Evolutionary conservation across 1,140 invertebrate species (phyloP), one percentile per base, ranked within the genome.

Genomic region (Lucilia cuprina): DNA sequence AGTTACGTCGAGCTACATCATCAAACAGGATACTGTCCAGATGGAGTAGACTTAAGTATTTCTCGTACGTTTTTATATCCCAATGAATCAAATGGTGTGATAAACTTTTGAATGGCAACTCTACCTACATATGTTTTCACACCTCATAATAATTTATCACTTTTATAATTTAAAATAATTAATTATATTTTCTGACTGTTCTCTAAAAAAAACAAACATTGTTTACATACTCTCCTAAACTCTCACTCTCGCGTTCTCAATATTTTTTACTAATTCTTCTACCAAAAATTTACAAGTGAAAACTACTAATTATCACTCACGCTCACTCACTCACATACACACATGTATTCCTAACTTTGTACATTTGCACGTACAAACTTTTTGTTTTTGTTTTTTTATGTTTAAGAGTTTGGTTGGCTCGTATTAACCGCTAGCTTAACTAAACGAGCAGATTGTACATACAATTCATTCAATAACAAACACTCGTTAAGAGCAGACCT

Each of bases 381-480:
- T 21, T 25, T 21, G 8, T 21, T 21, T 70, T 70, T 21, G n/a
- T 19, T 70, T 41, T 41, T 41, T 41, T 5, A 41, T 41, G 0
- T 41, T 41, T 10, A 41, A 3, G 5, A 41, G 7, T 41, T 41
- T 5, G 41, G 8, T 4, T n/a, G 5, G 13, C 14, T 25, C 17
- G 5, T 35, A 60, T 35, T 25, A 30, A n/a, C 30, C 50, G 55
- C 19, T 47, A 30, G 9, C 12, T 55, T 50, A 70, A n/a, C 35
- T 74, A 49, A 41, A 19, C 60, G 21, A 49, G 41, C 70, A 12
- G 13, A 47, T 8, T 19, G 7, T 17, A 19, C 12, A 19, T 83
- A 70, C 19, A 21, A 34, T 35, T 84, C 83, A 84, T 84, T 84
- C 77, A 74, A 70, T 70, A 65, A 74, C 77, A 65, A 82, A 82